phyloP scores from a whole-genome alignment of 2,113 vertebrate genomes.

The Lepus europaeus region DNA sequence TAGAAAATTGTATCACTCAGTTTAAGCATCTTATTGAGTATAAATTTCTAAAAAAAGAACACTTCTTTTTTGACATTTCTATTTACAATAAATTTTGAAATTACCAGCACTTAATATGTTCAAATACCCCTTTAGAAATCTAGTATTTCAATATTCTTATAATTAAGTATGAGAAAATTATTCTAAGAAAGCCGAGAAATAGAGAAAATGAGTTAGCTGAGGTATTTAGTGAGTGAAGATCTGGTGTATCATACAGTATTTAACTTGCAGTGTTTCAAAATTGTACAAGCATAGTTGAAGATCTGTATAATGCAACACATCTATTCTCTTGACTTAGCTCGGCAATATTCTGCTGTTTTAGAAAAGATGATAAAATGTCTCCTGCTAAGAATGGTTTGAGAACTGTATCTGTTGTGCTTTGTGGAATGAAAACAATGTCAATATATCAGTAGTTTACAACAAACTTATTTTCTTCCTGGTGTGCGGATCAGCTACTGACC shows the following conservation, averaged over 20 bases:
- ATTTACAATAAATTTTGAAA: slow-evolving; percentile 34
- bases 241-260: not conserved
- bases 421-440: not conserved
- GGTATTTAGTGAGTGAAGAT: not conserved
- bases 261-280: not conserved
- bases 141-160: not conserved
- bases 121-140: not conserved
- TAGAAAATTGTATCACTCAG: not conserved
- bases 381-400: slow-evolving; percentile 26
- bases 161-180: slow-evolving; percentile 25
- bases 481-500: not conserved
- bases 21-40: not conserved
- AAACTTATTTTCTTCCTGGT: not conserved
- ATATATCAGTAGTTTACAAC: not conserved
- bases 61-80: not conserved
- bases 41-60: not conserved
- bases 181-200: not conserved
- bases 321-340: not conserved
- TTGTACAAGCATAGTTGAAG: not conserved
- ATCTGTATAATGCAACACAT: not conserved
- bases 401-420: not conserved
- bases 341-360: not conserved
- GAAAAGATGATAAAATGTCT: not conserved
- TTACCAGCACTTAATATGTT: not conserved
- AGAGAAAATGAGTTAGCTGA: not conserved